A percentile compares a stretch with the other conserved stretches of the same genome.
Evolutionary conservation across 2,797 vertebrate species (phyloP).

Genomic region (Coccyzus lansbergi): DNA sequence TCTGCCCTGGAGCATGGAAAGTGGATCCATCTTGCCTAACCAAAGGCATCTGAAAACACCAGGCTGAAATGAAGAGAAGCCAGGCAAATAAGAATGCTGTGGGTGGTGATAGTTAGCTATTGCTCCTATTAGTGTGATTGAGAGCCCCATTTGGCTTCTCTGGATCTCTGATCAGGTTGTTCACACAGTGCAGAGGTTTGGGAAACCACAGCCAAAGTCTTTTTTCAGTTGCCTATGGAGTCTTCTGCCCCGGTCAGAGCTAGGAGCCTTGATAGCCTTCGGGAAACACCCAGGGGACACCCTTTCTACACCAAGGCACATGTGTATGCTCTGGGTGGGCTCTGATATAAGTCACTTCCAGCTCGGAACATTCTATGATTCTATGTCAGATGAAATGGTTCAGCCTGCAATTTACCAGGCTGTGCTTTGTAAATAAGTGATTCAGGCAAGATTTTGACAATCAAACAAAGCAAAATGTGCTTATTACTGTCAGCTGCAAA

Average conservation of each 20-base stretch:
- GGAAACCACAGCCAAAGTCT: neutral
- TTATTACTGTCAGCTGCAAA: neutral
- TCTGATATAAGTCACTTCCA: neutral
- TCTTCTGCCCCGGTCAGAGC: neutral
- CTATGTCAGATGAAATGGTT: neutral
- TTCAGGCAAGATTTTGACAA: neutral
- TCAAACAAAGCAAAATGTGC: neutral
- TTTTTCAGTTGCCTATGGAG: neutral
- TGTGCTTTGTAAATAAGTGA: neutral
- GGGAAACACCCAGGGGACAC: neutral
- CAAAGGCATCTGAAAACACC: neutral
- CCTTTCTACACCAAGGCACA: neutral
- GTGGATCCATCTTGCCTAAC: neutral
- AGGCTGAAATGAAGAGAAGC: neutral
- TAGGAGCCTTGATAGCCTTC: neutral
- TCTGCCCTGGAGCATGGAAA: neutral
- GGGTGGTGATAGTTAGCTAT: neutral
- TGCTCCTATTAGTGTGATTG: neutral
- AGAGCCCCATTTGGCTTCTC: neutral
- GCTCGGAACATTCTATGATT: too few relatives aligned
- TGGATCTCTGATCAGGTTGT: neutral
- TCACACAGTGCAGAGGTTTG: neutral
- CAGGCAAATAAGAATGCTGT: neutral
- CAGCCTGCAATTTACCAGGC: neutral
- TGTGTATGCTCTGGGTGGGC: fast-evolving